Evolutionary conservation across 2,888 invertebrate genomes (phyloP), one percentile per base, ranked within the genome.

Genomic region (Volucella bombylans): DNA sequence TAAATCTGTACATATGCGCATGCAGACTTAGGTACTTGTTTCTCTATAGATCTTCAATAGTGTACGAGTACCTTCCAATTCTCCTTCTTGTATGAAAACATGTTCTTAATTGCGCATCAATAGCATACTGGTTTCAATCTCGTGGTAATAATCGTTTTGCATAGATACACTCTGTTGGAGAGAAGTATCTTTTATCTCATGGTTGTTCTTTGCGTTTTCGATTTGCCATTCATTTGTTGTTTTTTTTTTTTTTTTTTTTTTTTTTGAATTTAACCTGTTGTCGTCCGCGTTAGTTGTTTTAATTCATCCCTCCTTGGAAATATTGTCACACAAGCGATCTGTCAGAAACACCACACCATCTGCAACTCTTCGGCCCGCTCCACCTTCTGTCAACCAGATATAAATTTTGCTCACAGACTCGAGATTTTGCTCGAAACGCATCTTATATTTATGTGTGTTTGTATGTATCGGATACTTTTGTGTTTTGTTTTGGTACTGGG

Each of bases 71-170:
- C 31, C 31, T 31, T 31, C 31, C 6, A 31, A 31, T 31, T 31
- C 31, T 4, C 45, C 47, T 23, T 31, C 62, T n/a, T 47, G 18
- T 45, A n/a, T 11, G 11, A 12, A 15, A n/a, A 18, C 41, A 6
- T 47, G 3, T 38, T 64, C 15, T 65, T 65, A 65, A 65, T 65
- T 65, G 65, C 52, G 52, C 65, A 65, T 65, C 65, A 52, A 65
- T 65, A 50, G 15, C 64, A 65, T 50, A 65, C 64, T 65, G 49
- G 50, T 65, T 65, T 41, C 65, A 65, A 65, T 52, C 65, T 15
- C 18, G 50, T 52, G 64, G 52, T 50, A 65, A 65, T 65, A 52
- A 65, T 52, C 65, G 65, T 43, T 65, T 65, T 65, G 65, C 65
- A 65, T 65, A 65, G 52, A 65, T 65, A 65, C 65, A 39, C 64